Base-by-base conservation (phyloP, 1,140 invertebrate species). In the Prorops nasuta region DNA sequence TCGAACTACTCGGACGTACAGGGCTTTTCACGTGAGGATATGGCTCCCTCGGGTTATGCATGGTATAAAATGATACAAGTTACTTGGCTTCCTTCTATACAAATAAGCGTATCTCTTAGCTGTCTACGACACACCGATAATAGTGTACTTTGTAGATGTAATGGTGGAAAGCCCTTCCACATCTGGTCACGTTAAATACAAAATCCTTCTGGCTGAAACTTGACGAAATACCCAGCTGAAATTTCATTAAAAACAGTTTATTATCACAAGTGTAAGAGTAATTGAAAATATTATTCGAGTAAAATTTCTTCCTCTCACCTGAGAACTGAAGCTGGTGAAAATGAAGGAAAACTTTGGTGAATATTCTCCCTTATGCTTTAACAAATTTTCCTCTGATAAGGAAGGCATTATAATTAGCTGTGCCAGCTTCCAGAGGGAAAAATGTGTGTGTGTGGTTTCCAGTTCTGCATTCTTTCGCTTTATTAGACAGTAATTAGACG, bases 11-110 rank as follows among this genome's bases (percentile, higher is more conserved):
- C 24, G 24, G 10, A 28, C 4, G 10, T 10, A 10, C 10, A 28
- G 24, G 24, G 10, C 10, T 6, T 28, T 28, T 28, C 24, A 10
- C 24, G 24, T 28, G 4, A 6, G 4, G 24, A 10, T 10, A 10
- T 28, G 10, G 10, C 10, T 28, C 24, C 24, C 31, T 40, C 2
- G 17, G 9, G 9, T 3, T 4, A 2, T 19, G 34, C 31, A 44
- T 37, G 31, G 35, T 31, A 28, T 45, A 45, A 50, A 45, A 50
- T 45, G 17, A 18, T 41, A 21, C 44, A 45, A 44, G 34, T 50
- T 50, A 31, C 17, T 9, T 17, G 20, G 42, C 43, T 28, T 44
- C 31, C 9, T 10, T 16, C 41, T 10, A 15, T 31, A 17, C 34
- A 17, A 50, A 38, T 43, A 50, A 44, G 37, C 42, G 41, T 28